These are phyloP conservation scores for Alosa sapidissima DNA, from an alignment of 2,797 vertebrate genomes.

Conservation along the genomic window DNA sequence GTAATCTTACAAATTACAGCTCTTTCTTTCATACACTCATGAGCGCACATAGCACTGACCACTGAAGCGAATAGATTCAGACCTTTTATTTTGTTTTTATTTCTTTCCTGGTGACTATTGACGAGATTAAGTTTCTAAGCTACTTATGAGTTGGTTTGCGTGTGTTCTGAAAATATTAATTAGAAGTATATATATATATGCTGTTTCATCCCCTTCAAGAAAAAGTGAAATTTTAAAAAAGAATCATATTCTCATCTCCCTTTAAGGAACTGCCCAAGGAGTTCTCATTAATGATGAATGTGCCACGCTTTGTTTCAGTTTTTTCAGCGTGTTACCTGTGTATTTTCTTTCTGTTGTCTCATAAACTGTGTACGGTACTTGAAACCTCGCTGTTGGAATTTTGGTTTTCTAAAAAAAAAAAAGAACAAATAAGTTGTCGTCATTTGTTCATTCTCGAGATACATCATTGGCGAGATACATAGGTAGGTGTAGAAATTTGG, in stretches of 20 bases:
- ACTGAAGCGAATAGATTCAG: not conserved
- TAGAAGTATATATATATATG: not conserved
- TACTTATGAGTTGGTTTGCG: not conserved
- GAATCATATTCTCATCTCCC: not conserved
- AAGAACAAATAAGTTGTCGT: constrained; percentile 53
- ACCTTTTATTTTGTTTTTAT: not conserved
- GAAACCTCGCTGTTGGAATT: constrained; percentile 62
- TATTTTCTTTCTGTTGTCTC: constrained; percentile 35
- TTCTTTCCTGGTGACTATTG: not conserved
- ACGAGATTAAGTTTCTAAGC: not conserved
- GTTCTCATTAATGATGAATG: not conserved
- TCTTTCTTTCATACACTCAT: not conserved
- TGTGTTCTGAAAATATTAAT: not conserved
- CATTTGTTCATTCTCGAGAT: constrained; percentile 58
- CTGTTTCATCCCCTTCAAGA: not conserved
- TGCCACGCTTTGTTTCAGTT: not conserved
- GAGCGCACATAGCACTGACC: not conserved
- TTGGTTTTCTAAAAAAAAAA: constrained; percentile 56
- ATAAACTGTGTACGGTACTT: constrained; percentile 56
- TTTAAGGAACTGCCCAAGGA: not conserved
- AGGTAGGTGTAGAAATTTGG: constrained; percentile 51
- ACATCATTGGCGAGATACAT: constrained; percentile 62
- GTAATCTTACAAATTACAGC: not conserved
- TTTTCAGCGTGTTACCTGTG: constrained; percentile 62
- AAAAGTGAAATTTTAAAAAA: not conserved